Evolutionary conservation across 2,797 vertebrate species (phyloP).

Genomic region (Galago senegalensis): DNA sequence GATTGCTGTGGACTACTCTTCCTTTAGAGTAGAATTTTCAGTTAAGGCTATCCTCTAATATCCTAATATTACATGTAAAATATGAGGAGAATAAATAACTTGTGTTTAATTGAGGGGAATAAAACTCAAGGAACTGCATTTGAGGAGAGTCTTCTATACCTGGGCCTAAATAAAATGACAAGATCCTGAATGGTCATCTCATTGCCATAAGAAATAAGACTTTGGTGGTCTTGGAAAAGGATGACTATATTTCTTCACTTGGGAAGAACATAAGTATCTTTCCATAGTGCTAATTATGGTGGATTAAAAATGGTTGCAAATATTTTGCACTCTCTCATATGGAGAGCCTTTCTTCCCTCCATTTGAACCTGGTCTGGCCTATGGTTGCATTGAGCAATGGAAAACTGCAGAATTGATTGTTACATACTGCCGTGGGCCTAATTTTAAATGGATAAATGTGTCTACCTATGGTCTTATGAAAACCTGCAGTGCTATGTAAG

Average conservation of each 20-base stretch:
- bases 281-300: not conserved
- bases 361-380: not conserved
- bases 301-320: not conserved
- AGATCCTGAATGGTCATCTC: not conserved
- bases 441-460: not conserved
- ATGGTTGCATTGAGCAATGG: constrained; percentile 11
- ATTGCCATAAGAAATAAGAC: not conserved
- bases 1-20: not conserved
- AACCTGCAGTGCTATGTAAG: not conserved
- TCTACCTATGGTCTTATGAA: not conserved
- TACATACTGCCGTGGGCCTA: not conserved
- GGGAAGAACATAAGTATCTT: constrained; percentile 19
- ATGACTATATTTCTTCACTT: not conserved
- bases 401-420: not conserved
- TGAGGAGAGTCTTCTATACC: not conserved
- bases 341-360: not conserved
- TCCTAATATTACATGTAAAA: not conserved
- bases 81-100: not conserved
- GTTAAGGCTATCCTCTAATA: not conserved
- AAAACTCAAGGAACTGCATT: not conserved
- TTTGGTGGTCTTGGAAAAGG: not conserved
- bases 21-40: not conserved
- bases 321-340: not conserved
- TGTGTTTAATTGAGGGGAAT: not conserved
- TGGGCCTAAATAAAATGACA: constrained; percentile 22